Evolutionary conservation across 2,888 invertebrate species (phyloP).

Genomic region (Emmelina monodactyla): DNA sequence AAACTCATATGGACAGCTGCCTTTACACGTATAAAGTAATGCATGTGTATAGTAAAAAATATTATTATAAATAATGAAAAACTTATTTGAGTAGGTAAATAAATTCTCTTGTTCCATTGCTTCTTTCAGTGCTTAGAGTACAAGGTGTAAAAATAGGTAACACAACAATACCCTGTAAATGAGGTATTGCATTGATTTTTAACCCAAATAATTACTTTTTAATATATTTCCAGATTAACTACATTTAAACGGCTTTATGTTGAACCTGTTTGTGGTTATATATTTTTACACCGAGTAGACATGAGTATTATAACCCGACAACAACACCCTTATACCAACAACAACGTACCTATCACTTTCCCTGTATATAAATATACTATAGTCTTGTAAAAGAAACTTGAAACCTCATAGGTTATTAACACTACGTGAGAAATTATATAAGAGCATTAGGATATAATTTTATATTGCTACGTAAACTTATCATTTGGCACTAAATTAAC

Average conservation of each 20-base stretch:
- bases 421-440: conserved; percentile 62
- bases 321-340: conserved; percentile 59
- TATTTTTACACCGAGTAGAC: conserved; percentile 55
- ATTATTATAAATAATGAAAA: conserved; percentile 48
- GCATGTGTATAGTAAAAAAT: conserved; percentile 37
- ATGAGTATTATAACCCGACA: conserved; percentile 63
- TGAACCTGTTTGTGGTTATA: too few relatives aligned
- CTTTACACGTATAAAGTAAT: conserved; percentile 62
- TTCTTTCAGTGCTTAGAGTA: conserved; percentile 52
- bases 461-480: conserved; percentile 67
- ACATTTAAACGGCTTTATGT: too few relatives aligned
- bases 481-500: conserved; percentile 67
- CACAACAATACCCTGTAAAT: conserved; percentile 27
- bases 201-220: too few relatives aligned
- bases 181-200: conserved; percentile 8
- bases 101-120: conserved; percentile 66
- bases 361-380: conserved; percentile 65
- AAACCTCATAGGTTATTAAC: conserved; percentile 63
- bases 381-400: conserved; percentile 65
- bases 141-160: conserved; percentile 58
- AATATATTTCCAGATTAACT: too few relatives aligned
- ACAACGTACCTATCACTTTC: conserved; percentile 62
- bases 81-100: conserved; percentile 65
- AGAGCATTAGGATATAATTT: conserved; percentile 61
- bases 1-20: conserved; percentile 48